A percentile compares a stretch with the other conserved stretches of the same genome.
Evolutionary conservation across 2,797 vertebrate species (phyloP).

Genomic region (Bradypus variegatus): DNA sequence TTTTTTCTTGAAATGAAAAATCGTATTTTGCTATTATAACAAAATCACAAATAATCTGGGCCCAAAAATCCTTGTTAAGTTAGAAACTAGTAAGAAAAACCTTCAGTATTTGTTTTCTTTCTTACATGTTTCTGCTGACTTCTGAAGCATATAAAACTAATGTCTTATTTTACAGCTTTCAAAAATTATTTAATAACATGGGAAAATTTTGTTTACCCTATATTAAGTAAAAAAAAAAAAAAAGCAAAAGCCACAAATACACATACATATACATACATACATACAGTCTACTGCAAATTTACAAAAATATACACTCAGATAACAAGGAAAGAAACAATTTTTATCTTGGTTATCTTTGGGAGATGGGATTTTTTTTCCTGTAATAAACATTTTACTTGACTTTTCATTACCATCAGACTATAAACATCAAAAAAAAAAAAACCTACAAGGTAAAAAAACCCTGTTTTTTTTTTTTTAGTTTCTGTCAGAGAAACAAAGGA

Average conservation of each 20-base stretch:
- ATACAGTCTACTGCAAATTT: background rate
- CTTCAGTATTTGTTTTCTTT: background rate
- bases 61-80: background rate
- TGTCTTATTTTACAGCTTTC: background rate
- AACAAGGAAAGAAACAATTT: background rate
- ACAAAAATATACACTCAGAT: background rate
- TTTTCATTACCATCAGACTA: slow-evolving; percentile 17
- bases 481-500: background rate
- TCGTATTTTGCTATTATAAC: background rate
- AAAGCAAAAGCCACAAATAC: background rate
- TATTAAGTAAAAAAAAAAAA: background rate
- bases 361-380: background rate
- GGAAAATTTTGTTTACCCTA: background rate
- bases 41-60: background rate
- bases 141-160: background rate
- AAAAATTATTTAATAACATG: background rate
- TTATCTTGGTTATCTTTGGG: background rate
- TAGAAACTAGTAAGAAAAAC: background rate
- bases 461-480: background rate
- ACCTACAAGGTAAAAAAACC: background rate
- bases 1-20: background rate
- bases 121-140: background rate
- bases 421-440: background rate
- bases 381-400: slow-evolving; percentile 14
- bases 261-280: background rate